A percentile compares a stretch with the other conserved stretches of the same genome.
Conservation (phyloP, 2,797 vertebrate genomes). For the Peromyscus nudipes region DNA sequence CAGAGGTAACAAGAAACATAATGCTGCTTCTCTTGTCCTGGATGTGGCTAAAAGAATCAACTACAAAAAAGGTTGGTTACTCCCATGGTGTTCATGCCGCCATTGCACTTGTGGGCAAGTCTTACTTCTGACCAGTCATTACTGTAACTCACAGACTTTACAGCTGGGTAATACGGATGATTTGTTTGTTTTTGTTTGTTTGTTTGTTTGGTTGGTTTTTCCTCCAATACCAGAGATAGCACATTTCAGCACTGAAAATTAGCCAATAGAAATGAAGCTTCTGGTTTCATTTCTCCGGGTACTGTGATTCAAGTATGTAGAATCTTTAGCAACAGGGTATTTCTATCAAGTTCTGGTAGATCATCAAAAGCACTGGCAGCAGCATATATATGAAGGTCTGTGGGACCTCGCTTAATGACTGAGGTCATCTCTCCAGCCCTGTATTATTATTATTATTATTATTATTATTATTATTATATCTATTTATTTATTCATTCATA, state of each 20-base stretch:
- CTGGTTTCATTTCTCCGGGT: not conserved
- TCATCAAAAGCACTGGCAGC: not conserved
- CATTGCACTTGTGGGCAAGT: not conserved
- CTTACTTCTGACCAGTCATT: not conserved
- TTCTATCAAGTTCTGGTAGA: not conserved
- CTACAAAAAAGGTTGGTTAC: not conserved
- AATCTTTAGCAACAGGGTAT: not conserved
- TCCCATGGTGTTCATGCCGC: not conserved
- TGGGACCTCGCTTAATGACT: not conserved
- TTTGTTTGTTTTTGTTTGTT: not conserved
- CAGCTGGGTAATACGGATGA: not conserved
- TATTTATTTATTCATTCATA: not conserved
- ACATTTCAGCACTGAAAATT: not conserved
- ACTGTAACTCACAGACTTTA: not conserved
- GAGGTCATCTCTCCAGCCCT: not conserved
- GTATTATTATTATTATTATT: not conserved
- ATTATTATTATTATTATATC: not conserved
- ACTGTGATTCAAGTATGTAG: not conserved
- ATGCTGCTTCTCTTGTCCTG: not conserved
- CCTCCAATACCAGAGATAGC: not conserved
- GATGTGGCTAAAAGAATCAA: too few species aligned
- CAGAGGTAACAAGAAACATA: not conserved
- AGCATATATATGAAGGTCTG: too few species aligned
- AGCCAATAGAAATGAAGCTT: not conserved
- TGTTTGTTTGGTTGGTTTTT: not conserved